Evolutionary conservation across 2,888 invertebrate species (phyloP).

Genomic region (Clunio marinus): DNA sequence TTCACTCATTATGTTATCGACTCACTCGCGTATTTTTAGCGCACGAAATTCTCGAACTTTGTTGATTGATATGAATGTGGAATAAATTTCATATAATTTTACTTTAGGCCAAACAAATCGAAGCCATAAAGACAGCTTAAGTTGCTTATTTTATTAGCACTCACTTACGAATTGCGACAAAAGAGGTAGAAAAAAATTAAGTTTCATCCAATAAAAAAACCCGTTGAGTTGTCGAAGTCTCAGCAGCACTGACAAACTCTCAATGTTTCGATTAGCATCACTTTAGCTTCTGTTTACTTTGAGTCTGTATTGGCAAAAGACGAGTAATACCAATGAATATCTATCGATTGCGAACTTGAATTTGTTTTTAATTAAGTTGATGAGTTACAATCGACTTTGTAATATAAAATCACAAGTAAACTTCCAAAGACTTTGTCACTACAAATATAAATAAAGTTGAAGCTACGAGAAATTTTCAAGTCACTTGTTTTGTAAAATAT

Average conservation of each 20-base stretch:
- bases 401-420: too few species aligned
- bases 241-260: neutral
- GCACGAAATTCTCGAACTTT: neutral
- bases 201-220: neutral
- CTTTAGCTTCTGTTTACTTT: neutral
- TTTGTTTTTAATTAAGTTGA: too few species aligned
- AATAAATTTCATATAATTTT: neutral
- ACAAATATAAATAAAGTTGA: too few species aligned
- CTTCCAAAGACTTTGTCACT: too few species aligned
- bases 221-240: neutral
- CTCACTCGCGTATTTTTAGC: constrained; percentile 18
- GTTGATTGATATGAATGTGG: neutral
- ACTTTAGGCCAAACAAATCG: neutral
- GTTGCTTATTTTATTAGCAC: neutral
- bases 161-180: neutral
- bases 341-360: too few species aligned
- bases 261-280: neutral
- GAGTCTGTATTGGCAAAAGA: too few species aligned
- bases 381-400: too few species aligned
- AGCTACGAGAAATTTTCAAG: too few species aligned
- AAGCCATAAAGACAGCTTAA: neutral
- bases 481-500: too few species aligned
- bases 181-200: neutral
- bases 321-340: too few species aligned
- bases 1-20: constrained; percentile 11